phyloP scores from a whole-genome alignment of 2,113 vertebrate species.

The Sceloporus undulatus region DNA sequence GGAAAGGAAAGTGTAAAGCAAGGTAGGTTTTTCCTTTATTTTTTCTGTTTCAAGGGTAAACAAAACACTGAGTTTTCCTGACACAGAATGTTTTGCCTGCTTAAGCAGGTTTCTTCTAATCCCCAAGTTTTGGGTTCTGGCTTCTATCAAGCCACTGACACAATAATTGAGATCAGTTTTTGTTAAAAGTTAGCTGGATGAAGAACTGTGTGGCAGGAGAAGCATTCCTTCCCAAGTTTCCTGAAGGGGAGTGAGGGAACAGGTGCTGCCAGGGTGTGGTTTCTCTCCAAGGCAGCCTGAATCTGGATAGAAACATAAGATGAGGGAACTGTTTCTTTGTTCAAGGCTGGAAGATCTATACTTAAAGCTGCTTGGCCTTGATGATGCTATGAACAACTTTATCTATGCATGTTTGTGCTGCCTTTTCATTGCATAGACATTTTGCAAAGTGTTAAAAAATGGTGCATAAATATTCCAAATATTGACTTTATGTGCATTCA shows the following conservation, averaged over 20 bases:
- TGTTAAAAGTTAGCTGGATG: neutral
- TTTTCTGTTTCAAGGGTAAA: too few relatives aligned
- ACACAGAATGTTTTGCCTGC: rapidly evolving
- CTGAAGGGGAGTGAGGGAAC: neutral
- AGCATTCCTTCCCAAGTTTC: neutral
- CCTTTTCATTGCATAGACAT: too few relatives aligned
- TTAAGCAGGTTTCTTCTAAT: neutral
- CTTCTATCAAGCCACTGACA: rapidly evolving
- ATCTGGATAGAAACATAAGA: neutral
- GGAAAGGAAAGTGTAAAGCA: neutral
- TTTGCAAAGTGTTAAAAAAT: neutral
- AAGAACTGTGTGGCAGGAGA: neutral
- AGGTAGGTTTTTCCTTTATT: too few relatives aligned
- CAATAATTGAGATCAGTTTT: neutral
- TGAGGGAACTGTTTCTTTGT: neutral
- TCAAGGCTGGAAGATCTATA: neutral
- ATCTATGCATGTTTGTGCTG: neutral
- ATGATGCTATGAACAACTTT: neutral
- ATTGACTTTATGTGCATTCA: too few relatives aligned
- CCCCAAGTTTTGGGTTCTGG: too few relatives aligned
- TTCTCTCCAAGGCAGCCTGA: too few relatives aligned
- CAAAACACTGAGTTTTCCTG: neutral
- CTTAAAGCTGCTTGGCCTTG: too few relatives aligned
- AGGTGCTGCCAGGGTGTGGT: neutral
- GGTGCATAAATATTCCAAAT: neutral